Base-by-base conservation (phyloP, 2,797 vertebrate species). In the Epinephelus awoara region DNA sequence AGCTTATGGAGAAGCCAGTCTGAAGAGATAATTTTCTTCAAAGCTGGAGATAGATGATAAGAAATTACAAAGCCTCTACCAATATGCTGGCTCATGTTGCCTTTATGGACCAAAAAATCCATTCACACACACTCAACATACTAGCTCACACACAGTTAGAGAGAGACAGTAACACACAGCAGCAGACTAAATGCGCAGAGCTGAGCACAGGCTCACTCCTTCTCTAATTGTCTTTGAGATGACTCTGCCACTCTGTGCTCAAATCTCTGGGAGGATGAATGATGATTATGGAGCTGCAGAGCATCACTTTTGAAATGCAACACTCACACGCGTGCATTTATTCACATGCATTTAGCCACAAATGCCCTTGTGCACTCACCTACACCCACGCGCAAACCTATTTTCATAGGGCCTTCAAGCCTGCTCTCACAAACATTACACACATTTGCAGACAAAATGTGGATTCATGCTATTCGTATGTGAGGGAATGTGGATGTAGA, bases 201-300 rank as follows among this genome's bases (percentile, higher is more conserved):
- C 46, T 34, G 50, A 65, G 58, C 75, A 49, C 59, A 72, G 72
- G 51, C 78, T 80, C 75, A 46, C 63, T 68, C 67, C 71, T 59
- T 72, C 64, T 56, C 72, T 90, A 79, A 85, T 76, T 85, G 83
- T 83, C 84, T 91, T 79, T 88, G 72, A 88, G 77, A 84, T 80
- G 80, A 86, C 86, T 89, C 81, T 82, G 76, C 66, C 75, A 67
- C 79, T 78, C 54, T 42, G 38, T 40, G 64, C 79, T 90, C 67
- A 89, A 59, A 89, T 74, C 78, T 87, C 68, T 62, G 72, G 23
- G 58, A 83, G 74, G 56, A 56, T 77, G 75, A 84, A 75, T 75
- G 76, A 86, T 87, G 80, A 89, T 92, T 84, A 90, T 85, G 54
- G 62, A 19, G 38, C 75, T 58, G 72, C 63, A 56, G 76, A 87